phyloP scores from a whole-genome alignment of 1,140 invertebrate genomes.

The Schlechtendalia chinensis region DNA sequence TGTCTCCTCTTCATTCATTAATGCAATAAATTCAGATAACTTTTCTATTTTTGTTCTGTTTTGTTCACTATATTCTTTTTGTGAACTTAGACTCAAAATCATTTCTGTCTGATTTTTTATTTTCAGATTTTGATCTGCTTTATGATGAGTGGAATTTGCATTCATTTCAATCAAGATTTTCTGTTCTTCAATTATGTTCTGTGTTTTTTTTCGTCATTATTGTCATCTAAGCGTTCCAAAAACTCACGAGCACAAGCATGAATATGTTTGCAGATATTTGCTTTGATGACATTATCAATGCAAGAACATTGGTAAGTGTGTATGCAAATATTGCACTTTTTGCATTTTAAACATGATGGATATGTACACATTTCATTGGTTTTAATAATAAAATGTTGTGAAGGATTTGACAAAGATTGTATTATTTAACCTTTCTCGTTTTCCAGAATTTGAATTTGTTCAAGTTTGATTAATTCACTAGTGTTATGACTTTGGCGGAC shows the following conservation, averaged over 20 bases:
- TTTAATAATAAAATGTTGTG: too few species aligned
- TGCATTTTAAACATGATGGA: not conserved
- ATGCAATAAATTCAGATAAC: not conserved
- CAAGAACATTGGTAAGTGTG: slow-evolving; percentile 3
- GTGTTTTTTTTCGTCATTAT: not conserved
- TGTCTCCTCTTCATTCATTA: not conserved
- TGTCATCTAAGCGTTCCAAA: too few species aligned
- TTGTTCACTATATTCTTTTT: not conserved
- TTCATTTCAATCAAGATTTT: not conserved
- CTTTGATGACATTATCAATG: slow-evolving; percentile 9
- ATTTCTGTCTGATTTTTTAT: not conserved
- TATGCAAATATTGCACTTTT: not conserved
- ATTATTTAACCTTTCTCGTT: too few species aligned
- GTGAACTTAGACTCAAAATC: not conserved
- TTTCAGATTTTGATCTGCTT: not conserved
- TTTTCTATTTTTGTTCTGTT: slow-evolving; percentile 1
- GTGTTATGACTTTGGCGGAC: too few species aligned
- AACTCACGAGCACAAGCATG: not conserved
- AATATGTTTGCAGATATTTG: slow-evolving; percentile 5
- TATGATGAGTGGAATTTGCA: not conserved
- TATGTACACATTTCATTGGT: not conserved
- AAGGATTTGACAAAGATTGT: too few species aligned
- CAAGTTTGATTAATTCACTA: too few species aligned
- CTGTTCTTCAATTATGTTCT: not conserved
- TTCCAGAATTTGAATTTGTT: too few species aligned